Percentiles rank a stretch among this genome's conserved stretches.
Conservation (phyloP, 2,797 vertebrate species). For the Alosa sapidissima region DNA sequence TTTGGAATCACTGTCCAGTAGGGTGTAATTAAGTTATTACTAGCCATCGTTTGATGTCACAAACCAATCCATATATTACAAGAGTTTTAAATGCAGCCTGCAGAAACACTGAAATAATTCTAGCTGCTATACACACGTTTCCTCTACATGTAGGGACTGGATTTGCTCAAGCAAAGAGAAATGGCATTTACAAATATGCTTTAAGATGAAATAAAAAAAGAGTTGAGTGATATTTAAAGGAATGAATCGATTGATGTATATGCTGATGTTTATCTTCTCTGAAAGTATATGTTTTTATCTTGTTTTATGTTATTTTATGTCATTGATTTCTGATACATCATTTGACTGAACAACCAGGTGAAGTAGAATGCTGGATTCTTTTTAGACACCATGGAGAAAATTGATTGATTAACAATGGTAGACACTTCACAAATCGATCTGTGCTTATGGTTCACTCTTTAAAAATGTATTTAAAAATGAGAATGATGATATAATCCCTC, state of each 20-base stretch:
- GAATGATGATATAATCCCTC: slow-evolving; percentile 48
- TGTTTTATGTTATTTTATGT: slow-evolving; percentile 56
- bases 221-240: slow-evolving; percentile 63
- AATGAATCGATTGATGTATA: slow-evolving; percentile 60
- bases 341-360: slow-evolving; percentile 77
- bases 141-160: slow-evolving; percentile 81
- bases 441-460: slow-evolving; percentile 64
- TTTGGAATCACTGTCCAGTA: slow-evolving; percentile 30
- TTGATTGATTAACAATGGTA: slow-evolving; percentile 74
- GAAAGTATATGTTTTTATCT: slow-evolving; percentile 47
- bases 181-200: slow-evolving; percentile 64
- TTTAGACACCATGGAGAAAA: slow-evolving; percentile 70
- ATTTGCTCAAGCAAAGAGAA: slow-evolving; percentile 72
- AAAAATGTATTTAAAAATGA: slow-evolving; percentile 55
- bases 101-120: slow-evolving; percentile 84
- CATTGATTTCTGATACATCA: slow-evolving; percentile 53
- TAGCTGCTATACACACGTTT: slow-evolving; percentile 85
- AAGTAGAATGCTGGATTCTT: slow-evolving; percentile 82
- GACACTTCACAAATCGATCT: slow-evolving; percentile 56
- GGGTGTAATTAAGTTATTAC: slow-evolving; percentile 61
- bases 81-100: neutral
- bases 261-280: slow-evolving; percentile 55
- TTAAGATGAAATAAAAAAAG: slow-evolving; percentile 48
- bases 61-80: slow-evolving; percentile 16
- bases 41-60: slow-evolving; percentile 76